phyloP scores from a whole-genome alignment of 1,140 invertebrate species.

The Sesamia nonagrioides region DNA sequence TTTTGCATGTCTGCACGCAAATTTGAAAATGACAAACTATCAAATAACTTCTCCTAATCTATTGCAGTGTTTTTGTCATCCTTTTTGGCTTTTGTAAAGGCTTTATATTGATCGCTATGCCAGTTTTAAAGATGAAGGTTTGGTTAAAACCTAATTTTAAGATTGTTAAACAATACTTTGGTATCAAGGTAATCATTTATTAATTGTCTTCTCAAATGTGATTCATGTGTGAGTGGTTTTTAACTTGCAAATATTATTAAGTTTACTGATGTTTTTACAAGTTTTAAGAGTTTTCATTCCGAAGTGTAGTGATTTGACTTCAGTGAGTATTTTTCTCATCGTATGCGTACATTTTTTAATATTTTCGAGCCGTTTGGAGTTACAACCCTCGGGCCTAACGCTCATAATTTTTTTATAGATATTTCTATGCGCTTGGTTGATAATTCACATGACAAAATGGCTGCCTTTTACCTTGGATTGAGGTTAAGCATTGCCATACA shows the following conservation, averaged over 20 bases:
- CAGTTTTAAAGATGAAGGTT: background rate
- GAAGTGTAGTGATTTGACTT: background rate
- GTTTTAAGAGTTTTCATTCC: background rate
- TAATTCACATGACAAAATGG: no score
- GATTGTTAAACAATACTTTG: background rate
- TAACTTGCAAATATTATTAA: no score
- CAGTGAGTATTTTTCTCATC: background rate
- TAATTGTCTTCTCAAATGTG: no score
- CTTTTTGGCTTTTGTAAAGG: background rate
- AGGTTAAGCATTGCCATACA: no score
- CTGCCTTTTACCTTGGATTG: no score
- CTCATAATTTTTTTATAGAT: no score
- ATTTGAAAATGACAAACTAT: background rate
- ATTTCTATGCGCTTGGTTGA: no score
- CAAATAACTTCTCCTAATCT: background rate
- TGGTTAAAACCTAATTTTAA: background rate
- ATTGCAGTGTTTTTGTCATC: background rate
- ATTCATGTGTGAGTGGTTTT: no score
- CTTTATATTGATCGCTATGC: background rate
- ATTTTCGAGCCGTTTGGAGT: no score
- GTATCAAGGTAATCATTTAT: background rate
- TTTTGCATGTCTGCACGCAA: background rate
- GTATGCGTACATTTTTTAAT: no score
- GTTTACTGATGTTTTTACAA: background rate
- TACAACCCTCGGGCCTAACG: no score